Evolutionary conservation across 2,888 invertebrate genomes (phyloP), one percentile per base, ranked within the genome.

Genomic region (Amphipoea oculea): DNA sequence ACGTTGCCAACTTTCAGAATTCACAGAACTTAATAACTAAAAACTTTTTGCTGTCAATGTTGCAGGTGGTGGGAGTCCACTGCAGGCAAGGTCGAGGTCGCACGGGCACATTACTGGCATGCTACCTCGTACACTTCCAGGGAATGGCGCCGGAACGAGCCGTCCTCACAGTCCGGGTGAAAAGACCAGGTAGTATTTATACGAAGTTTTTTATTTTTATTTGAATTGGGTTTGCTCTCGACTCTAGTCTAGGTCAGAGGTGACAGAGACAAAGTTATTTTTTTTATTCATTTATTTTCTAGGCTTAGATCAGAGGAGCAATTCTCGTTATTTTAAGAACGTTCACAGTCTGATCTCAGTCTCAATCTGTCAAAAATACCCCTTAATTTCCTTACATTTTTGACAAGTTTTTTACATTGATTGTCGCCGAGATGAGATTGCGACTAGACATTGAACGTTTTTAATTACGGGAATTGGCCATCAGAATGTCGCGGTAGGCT

Each of bases 51-150:
- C n/a, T 54, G 14, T 67, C n/a, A 12, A 69, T 78, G 11, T 89
- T 79, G 0, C 94, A 98, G 98, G 97, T 97, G 66, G 96, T 98
- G 20, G 98, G 98, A 4, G 97, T 98, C 14, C 98, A 98, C 92
- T 98, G 98, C 91, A 96, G 98, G 11, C 97, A 98, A 92, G 98
- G 98, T 0, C 95, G 97, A 63, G 98, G 98, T 0, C 96, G 98
- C 76, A 98, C 98, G 0, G 98, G 98, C 69, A 98, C 98, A 1
- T 97, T 98, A 97, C 97, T 98, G 48, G 98, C 98, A 2, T 98
- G 98, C 93, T 98, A 98, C 93, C 94, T 98, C 79, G 97, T 98
- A 40, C 96, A 97, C 88, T 98, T 97, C 91, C 95, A 97, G 83
- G 95, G 97, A 69, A 95, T 97, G 95, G 94, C 97, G 20, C 98